Base-by-base conservation (phyloP, 2,113 vertebrate genomes). In the Empidonax alnorum region DNA sequence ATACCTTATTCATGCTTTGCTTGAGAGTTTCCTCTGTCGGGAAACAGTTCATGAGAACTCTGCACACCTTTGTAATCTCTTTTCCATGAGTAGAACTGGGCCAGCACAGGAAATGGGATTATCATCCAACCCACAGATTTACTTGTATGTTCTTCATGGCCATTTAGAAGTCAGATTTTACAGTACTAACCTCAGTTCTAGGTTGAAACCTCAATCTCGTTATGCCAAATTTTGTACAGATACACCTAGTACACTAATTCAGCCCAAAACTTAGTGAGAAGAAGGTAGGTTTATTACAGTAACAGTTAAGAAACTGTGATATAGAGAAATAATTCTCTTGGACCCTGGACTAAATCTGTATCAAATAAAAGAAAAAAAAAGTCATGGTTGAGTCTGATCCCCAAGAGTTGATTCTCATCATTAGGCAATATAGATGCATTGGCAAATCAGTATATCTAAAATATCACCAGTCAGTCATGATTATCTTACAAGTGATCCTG, bases 1-100 rank as follows among this genome's bases (percentile, higher is more conserved):
- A 63, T 76, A 77, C 33, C 61, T 92, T 90, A 80, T 74, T 92
- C 56, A 27, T 69, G n/a, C 3, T 63, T 79, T 93, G 20, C 44
- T 79, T 83, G 59, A 86, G 82, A 71, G 24, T 53, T 69, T 90
- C 15, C 37, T 94, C 2, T 65, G 24, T 16, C 72, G 33, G 53
- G 66, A 94, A 90, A 79, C 23, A 7, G 31, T 44, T 86, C 58
- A 15, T 6, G 8, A 82, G 68, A 65, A 42, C 28, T 6, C 31
- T 61, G 25, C 4, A 66, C 47, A 84, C n/a, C 59, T 93, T 77
- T 84, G 46, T 90, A 41, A 74, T 80, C 22, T 71, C 18, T 61
- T 84, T 90, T 15, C n/a, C 5, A 1, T 59, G 24, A 69, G 10
- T 17, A 62, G 68, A 59, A 56, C 9, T 72, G 50, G 41, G 71